Evolutionary conservation across 2,113 vertebrate species (phyloP).

Genomic region (Sylvietta virens): DNA sequence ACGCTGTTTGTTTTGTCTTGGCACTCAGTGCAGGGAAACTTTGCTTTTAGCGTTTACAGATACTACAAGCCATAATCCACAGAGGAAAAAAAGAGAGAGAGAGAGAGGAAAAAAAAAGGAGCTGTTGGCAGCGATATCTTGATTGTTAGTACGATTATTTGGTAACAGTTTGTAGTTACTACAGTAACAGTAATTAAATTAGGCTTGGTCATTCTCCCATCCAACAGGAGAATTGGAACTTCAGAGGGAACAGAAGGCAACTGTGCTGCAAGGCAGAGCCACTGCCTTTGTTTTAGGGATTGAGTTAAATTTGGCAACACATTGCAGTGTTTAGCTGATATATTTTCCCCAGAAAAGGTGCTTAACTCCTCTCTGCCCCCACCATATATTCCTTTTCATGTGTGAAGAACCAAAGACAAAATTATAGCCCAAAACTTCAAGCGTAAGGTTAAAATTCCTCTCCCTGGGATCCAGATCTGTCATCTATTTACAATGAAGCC

Average conservation of each 20-base stretch:
- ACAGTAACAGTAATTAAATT: slow-evolving; percentile 39
- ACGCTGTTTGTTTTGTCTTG: slow-evolving; percentile 56
- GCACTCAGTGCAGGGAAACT: slow-evolving; percentile 40
- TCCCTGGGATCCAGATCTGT: neutral
- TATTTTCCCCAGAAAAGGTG: neutral
- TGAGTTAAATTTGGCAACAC: neutral
- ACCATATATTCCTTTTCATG: neutral
- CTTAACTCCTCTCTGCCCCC: neutral
- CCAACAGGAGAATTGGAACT: neutral
- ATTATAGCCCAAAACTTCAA: neutral
- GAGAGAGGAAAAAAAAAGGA: neutral
- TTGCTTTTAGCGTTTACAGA: slow-evolving; percentile 34
- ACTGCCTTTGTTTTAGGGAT: neutral
- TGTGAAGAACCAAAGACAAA: neutral
- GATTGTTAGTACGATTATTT: neutral
- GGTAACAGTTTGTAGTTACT: slow-evolving; percentile 18
- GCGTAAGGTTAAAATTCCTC: neutral
- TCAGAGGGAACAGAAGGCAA: neutral
- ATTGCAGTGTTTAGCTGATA: neutral
- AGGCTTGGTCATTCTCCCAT: neutral
- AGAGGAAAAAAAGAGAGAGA: neutral
- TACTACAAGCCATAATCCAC: slow-evolving; percentile 19
- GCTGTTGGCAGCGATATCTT: neutral
- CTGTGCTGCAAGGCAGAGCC: slow-evolving; percentile 11
- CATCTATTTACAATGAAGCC: neutral